Percentiles rank a stretch among this genome's conserved stretches.
Evolutionary conservation across 2,888 invertebrate genomes (phyloP).

Genomic region (Sarcophaga rosellei): DNA sequence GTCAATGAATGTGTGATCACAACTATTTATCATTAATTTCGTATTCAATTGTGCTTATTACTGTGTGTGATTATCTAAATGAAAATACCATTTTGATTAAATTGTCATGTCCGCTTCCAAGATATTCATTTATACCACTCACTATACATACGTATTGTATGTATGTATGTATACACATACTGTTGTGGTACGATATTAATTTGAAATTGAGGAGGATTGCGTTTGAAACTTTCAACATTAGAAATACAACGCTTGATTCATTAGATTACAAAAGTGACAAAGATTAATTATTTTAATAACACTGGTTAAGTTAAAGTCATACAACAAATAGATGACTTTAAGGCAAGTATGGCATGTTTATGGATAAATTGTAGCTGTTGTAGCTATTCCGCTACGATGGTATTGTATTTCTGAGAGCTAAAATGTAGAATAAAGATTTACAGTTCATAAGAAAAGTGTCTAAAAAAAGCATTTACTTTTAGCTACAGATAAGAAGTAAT

Average conservation of each 20-base stretch:
- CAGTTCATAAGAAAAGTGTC: no score
- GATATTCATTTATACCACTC: neutral
- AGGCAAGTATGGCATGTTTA: no score
- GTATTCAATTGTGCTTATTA: conserved; percentile 55
- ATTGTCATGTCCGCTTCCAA: conserved; percentile 43
- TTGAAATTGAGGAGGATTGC: neutral
- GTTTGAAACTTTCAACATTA: neutral
- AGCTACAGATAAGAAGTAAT: no score
- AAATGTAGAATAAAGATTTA: no score
- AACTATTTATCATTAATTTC: conserved; percentile 43
- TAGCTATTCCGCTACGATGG: no score
- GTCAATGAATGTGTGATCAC: neutral
- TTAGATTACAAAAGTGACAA: conserved; percentile 38
- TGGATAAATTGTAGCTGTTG: no score
- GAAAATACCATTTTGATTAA: conserved; percentile 53
- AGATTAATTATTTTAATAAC: conserved; percentile 50
- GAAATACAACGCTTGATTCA: conserved; percentile 26
- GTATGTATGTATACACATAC: neutral
- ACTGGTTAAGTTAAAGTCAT: neutral
- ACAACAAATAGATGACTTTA: no score
- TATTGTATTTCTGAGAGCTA: no score
- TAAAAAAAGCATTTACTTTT: no score
- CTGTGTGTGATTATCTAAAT: conserved; percentile 45
- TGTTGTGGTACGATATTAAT: neutral
- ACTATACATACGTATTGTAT: neutral